These are phyloP conservation scores for Ischnus inquisitorius DNA, from an alignment of 2,888 invertebrate species.

Conservation along the genomic window DNA sequence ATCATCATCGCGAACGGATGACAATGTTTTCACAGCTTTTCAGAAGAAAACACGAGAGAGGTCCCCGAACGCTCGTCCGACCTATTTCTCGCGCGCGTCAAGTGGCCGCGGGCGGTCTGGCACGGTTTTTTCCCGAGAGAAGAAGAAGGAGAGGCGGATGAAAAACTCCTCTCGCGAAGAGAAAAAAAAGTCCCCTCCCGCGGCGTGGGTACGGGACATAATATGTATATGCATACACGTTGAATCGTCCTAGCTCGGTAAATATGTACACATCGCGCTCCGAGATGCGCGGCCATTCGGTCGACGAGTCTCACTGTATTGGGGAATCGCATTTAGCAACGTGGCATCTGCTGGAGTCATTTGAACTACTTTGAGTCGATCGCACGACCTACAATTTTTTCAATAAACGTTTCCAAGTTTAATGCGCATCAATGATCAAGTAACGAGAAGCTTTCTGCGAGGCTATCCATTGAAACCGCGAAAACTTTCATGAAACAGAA, in stretches of 20 bases:
- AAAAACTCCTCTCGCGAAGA: background rate
- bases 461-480: too few species aligned
- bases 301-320: too few species aligned
- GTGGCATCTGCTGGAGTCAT: too few species aligned
- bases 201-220: background rate
- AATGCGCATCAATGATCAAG: too few species aligned
- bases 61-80: slow-evolving; percentile 7
- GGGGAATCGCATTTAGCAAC: too few species aligned
- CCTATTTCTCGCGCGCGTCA: slow-evolving; percentile 14
- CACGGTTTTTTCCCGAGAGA: background rate
- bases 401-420: too few species aligned
- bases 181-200: background rate
- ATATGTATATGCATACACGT: background rate
- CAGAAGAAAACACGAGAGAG: slow-evolving; percentile 6
- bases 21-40: slow-evolving; percentile 24
- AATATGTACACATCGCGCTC: too few species aligned
- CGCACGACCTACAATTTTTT: too few species aligned
- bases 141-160: background rate
- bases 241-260: background rate
- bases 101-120: slow-evolving; percentile 6
- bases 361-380: too few species aligned
- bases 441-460: too few species aligned
- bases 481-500: too few species aligned
- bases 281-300: too few species aligned
- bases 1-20: slow-evolving; percentile 12